Evolutionary conservation across 2,113 vertebrate species (phyloP), one percentile per base, ranked within the genome.

Genomic region (Rhombomys opimus): DNA sequence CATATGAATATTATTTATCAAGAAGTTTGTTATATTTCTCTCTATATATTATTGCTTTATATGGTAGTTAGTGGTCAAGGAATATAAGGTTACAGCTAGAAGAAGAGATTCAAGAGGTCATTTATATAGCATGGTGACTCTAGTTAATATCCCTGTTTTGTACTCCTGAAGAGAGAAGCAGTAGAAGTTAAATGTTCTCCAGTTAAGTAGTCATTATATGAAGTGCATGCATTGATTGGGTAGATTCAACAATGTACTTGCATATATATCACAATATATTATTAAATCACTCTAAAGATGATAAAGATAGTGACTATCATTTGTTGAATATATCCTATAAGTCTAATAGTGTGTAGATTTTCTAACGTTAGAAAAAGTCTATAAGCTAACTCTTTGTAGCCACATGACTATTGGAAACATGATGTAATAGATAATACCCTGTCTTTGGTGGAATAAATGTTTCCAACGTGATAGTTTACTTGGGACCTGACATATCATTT

Each of bases 381-480:
- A 65, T 68, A 54, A 2, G 41, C n/a, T 92, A 85, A 77, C 96
- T 63, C 20, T 15, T 80, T 95, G 78, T 85, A 90, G 8, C 35
- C 68, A 7, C 73, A 92, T 81, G 15, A 32, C 18, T 81, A 2
- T 23, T 72, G 3, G 50, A 94, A 89, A 25, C 65, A 88, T 75
- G 72, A 67, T 10, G 18, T 54, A 93, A 54, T 67, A 41, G 65
- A 65, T 35, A 22, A 76, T 30, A 27, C 2, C 54, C 50, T 82
- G 20, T 90, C 81, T 54, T 93, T 87, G 32, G 20, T 78, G 54
- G 27, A 88, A 90, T 70, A 27, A 17, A 22, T 11, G 67, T 87
- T 87, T 93, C 63, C n/a, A 95, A 0, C 63, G 12, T 75, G 41
- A 96, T 94, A 94, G 13, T 76, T 91, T 78, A 93, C 50, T 84